Percentiles rank a stretch among this genome's conserved stretches.
Conservation (phyloP, 2,797 vertebrate genomes). For the Siniperca obscura region DNA sequence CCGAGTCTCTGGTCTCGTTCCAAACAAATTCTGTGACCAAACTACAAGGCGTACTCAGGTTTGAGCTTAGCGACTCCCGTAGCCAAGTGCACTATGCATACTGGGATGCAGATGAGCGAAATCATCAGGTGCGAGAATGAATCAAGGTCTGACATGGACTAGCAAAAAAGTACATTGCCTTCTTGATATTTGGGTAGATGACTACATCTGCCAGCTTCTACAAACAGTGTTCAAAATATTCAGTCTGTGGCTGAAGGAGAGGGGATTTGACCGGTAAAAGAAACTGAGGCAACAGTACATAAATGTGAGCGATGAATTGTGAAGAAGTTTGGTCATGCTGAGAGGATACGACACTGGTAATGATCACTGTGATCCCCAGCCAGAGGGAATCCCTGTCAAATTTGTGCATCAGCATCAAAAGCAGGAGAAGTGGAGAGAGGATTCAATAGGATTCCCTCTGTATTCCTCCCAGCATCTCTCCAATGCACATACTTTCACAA, state of each 20-base stretch:
- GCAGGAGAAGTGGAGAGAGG: not conserved
- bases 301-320: no score
- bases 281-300: no score
- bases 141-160: not conserved
- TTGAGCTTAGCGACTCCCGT: not conserved
- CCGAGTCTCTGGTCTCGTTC: no score
- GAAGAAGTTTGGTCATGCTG: not conserved
- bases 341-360: not conserved
- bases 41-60: no score
- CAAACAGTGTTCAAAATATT: no score
- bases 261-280: no score
- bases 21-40: no score
- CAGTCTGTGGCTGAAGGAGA: no score
- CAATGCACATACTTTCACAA: conserved; percentile 16
- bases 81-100: not conserved
- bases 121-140: not conserved
- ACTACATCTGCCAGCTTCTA: no score
- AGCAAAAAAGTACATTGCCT: no score
- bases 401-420: conserved; percentile 1
- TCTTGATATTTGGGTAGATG: no score
- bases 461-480: not conserved
- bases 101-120: not conserved
- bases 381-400: conserved; percentile 12
- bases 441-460: conserved; percentile 25
- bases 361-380: conserved; percentile 14